Evolutionary conservation across 2,113 vertebrate species (phyloP).

Genomic region (Pluvialis apricaria): DNA sequence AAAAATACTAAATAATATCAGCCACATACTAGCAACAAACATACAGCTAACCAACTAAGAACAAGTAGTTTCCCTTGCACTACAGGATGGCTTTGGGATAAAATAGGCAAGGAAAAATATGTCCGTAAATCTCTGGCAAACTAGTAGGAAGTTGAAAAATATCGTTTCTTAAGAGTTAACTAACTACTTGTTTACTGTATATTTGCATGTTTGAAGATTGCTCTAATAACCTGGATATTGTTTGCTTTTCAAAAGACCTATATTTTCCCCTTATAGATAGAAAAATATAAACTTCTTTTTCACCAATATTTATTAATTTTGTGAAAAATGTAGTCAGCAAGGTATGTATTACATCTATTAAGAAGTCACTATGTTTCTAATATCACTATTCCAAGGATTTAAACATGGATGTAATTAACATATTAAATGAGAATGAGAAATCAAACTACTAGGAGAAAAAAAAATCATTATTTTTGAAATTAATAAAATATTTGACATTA

Average conservation of each 20-base stretch:
- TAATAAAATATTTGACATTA: neutral
- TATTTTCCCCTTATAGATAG: neutral
- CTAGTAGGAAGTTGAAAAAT: neutral
- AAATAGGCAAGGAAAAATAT: neutral
- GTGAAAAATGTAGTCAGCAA: neutral
- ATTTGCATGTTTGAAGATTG: neutral
- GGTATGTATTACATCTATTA: neutral
- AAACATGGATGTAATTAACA: neutral
- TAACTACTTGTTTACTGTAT: neutral
- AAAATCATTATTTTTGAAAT: neutral
- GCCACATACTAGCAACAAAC: neutral
- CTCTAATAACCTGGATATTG: neutral
- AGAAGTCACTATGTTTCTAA: neutral
- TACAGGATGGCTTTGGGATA: neutral
- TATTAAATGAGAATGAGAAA: neutral
- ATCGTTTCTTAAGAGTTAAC: neutral
- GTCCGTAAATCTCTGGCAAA: neutral
- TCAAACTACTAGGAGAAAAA: neutral
- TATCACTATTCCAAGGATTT: neutral
- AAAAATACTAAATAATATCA: neutral
- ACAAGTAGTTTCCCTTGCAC: neutral
- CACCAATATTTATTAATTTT: neutral
- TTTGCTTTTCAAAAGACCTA: neutral
- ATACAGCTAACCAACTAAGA: neutral
- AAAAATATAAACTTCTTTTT: neutral